Conservation (phyloP, 2,113 vertebrate species). For the Myocastor coypus region DNA sequence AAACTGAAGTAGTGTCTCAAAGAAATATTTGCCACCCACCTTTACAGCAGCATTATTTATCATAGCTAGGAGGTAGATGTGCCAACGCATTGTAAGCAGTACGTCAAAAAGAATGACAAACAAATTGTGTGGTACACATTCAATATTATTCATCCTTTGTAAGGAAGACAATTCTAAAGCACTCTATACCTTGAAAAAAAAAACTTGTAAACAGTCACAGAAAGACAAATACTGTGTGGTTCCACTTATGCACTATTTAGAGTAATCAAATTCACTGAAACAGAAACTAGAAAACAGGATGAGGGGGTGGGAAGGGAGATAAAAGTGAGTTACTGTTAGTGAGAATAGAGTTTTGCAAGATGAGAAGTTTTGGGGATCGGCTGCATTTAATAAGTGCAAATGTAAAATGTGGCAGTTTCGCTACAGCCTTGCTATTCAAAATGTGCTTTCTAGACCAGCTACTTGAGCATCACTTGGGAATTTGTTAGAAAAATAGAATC, state of each 20-base stretch:
- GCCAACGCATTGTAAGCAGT: background rate
- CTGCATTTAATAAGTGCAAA: background rate
- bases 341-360: background rate
- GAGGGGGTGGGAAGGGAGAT: background rate
- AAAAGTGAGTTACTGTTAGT: background rate
- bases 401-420: background rate
- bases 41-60: background rate
- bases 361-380: background rate
- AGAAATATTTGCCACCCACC: background rate
- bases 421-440: background rate
- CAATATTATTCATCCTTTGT: background rate
- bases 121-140: background rate
- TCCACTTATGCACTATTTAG: background rate
- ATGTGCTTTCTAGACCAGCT: background rate
- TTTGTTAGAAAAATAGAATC: background rate
- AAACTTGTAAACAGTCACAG: background rate
- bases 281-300: background rate
- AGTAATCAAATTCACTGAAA: background rate
- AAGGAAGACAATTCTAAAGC: background rate
- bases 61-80: background rate
- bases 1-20: background rate
- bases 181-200: background rate
- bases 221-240: background rate
- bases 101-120: background rate
- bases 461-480: background rate